Conservation (phyloP, 2,113 vertebrate genomes). For the Hypocryptadius cinnamomeus region DNA sequence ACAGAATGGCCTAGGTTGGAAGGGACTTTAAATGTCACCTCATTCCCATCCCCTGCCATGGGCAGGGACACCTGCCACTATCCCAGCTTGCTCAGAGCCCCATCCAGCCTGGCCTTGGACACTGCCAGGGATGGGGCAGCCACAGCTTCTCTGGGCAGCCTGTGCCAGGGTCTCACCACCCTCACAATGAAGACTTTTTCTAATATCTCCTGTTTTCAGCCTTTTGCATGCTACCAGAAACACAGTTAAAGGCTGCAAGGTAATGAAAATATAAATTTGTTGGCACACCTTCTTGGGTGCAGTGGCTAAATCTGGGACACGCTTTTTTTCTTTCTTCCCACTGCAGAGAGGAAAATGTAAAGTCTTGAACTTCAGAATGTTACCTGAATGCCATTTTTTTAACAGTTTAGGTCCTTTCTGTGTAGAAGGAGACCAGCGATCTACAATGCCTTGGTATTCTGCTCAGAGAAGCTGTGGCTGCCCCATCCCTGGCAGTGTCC, state of each 20-base stretch:
- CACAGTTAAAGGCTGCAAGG: not conserved
- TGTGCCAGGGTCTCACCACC: not conserved
- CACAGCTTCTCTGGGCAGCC: not conserved
- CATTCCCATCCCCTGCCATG: not conserved
- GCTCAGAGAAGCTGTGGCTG: not conserved
- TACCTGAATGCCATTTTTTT: not conserved
- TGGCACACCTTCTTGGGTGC: not conserved
- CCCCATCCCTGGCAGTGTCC: not conserved
- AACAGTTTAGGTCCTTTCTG: not conserved
- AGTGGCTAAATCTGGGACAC: not conserved
- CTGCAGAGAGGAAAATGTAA: not conserved
- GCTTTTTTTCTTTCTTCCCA: not conserved
- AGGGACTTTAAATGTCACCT: too few relatives aligned
- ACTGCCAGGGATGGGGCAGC: not conserved
- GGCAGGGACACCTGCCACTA: not conserved
- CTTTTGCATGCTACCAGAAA: not conserved
- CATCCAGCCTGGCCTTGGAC: not conserved
- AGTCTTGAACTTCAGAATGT: not conserved
- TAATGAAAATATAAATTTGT: not conserved
- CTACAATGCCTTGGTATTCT: not conserved
- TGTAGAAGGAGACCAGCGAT: not conserved
- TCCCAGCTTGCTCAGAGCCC: not conserved
- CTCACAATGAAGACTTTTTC: not conserved
- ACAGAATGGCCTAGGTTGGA: not conserved
- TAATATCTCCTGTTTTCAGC: not conserved